Base-by-base conservation (phyloP, 2,888 invertebrate species). In the Plutella xylostella region DNA sequence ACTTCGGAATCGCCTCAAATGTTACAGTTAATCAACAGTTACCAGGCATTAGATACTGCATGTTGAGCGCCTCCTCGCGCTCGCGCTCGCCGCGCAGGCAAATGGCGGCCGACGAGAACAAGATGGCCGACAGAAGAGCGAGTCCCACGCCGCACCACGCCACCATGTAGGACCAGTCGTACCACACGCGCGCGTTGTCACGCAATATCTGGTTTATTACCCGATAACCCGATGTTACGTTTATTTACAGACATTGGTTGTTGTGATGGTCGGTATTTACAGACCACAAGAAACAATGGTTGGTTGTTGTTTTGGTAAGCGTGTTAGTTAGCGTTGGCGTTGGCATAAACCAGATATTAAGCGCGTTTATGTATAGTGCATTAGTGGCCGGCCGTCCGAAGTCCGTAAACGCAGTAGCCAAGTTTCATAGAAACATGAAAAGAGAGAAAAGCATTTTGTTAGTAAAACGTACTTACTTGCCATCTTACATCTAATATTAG, bases 1-100 rank as follows among this genome's bases (percentile, higher is more conserved):
- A n/a, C n/a, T n/a, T n/a, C n/a, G n/a, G n/a, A n/a, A n/a, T n/a
- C n/a, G n/a, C 28, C 6, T 12, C 28, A 28, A 28, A 28, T 28
- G 28, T n/a, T n/a, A 28, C 7, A 28, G 28, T n/a, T 57, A 45
- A 48, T 9, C 37, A 65, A 67, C 68, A 58, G 61, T 72, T 90
- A 95, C 95, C 95, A 86, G 96, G 96, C 96, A 96, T 96, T 85
- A 96, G 89, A 85, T 96, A 96, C 89, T 96, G 96, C 92, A 96
- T 93, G 88, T 96, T 96, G 87, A 96, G 90, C 80, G 95, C 94
- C 85, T 96, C 95, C 82, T 96, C 96, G 77, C 93, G 90, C 85
- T 95, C 95, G 71, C 94, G 89, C 86, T 96, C 96, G 78, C 92
- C 94, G 76, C 94, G 90, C 78, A 96, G 90, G 86, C 96, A 96